Conservation (phyloP, 1,140 invertebrate genomes). For the Hestina assimilis region DNA sequence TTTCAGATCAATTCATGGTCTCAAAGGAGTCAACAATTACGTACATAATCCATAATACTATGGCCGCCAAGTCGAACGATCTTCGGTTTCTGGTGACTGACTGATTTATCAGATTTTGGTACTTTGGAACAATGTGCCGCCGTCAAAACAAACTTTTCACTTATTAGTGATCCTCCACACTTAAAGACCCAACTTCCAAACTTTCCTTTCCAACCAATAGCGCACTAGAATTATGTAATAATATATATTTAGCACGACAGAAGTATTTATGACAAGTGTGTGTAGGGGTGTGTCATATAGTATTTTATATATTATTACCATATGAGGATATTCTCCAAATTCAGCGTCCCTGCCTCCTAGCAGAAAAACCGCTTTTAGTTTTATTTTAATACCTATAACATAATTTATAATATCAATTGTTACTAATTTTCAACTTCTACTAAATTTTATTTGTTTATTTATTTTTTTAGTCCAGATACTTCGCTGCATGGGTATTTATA, state of each 20-base stretch:
- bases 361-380: not conserved
- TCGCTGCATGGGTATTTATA: too few relatives aligned
- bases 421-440: not conserved
- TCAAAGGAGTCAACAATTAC: not conserved
- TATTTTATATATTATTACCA: constrained; percentile 1
- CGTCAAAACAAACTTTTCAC: constrained; percentile 29
- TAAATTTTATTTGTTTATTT: not conserved
- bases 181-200: constrained; percentile 24
- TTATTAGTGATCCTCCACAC: constrained; percentile 29
- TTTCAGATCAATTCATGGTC: not conserved
- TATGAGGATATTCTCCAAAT: constrained; percentile 2
- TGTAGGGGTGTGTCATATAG: too few relatives aligned
- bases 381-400: not conserved
- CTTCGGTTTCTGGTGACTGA: constrained; percentile 18
- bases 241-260: not conserved
- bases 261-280: not conserved
- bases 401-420: not conserved
- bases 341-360: not conserved
- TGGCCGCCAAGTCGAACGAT: constrained; percentile 24
- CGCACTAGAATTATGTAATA: constrained; percentile 17
- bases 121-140: constrained; percentile 27
- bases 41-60: constrained; percentile 16
- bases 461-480: too few relatives aligned
- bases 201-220: constrained; percentile 24
- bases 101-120: constrained; percentile 7